A percentile compares a stretch with the other conserved stretches of the same genome.
These are phyloP conservation scores for Lichenostomus cassidix DNA, from an alignment of 2,113 vertebrate species.

Conservation along the genomic window DNA sequence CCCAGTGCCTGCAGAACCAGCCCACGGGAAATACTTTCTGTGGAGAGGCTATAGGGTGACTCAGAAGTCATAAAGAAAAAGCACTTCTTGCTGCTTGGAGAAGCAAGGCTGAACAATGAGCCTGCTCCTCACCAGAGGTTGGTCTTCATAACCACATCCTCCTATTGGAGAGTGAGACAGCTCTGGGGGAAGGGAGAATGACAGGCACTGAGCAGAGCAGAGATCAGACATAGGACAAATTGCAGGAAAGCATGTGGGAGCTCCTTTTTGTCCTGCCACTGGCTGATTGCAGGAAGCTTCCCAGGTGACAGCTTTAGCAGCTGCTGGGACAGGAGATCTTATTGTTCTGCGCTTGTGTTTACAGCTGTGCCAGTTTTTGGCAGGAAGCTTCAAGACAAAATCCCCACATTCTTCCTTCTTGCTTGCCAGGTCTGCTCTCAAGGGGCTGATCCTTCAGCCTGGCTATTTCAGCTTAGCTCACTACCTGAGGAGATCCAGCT, in stretches of 20 bases:
- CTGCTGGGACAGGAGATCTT: slow-evolving; percentile 17
- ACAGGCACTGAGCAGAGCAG: background rate
- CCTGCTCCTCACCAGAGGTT: background rate
- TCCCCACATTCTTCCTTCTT: background rate
- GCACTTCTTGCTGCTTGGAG: background rate
- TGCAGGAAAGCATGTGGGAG: slow-evolving; percentile 25
- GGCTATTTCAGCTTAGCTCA: background rate
- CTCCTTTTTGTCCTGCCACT: slow-evolving; percentile 31
- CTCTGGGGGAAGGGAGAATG: slow-evolving; percentile 21
- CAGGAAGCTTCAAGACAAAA: slow-evolving; percentile 54
- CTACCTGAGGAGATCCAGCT: background rate
- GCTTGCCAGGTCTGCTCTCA: background rate
- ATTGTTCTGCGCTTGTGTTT: slow-evolving; percentile 9
- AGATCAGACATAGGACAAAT: background rate
- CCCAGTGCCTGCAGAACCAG: background rate
- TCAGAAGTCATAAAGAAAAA: background rate
- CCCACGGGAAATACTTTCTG: background rate
- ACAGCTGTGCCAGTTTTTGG: background rate
- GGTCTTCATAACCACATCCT: slow-evolving; percentile 48
- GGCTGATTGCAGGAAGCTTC: slow-evolving; percentile 53
- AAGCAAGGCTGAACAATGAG: slow-evolving; percentile 10
- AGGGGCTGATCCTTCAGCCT: background rate
- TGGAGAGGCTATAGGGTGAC: background rate
- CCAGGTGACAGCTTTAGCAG: slow-evolving; percentile 54
- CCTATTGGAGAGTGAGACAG: background rate